Conservation (phyloP, 1,140 invertebrate genomes). For the Aplysia californica region DNA sequence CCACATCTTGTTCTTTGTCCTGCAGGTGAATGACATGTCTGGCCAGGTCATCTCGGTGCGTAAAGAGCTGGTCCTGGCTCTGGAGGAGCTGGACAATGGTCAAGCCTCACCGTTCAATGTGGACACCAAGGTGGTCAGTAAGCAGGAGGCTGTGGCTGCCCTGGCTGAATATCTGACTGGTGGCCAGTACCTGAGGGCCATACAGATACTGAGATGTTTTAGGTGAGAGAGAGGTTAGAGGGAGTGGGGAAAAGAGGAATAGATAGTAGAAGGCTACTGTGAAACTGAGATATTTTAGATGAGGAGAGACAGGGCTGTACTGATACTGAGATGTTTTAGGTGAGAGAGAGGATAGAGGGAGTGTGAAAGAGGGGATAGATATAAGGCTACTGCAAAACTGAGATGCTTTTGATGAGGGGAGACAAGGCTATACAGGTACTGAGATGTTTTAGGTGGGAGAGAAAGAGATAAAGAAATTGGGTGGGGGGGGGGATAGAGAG, state of each 20-base stretch:
- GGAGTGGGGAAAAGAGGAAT: too few species aligned
- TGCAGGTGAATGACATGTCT: constrained; percentile 65
- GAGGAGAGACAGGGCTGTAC: constrained; percentile 70
- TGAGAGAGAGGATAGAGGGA: too few species aligned
- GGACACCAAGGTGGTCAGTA: constrained; percentile 60
- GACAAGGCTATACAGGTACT: constrained; percentile 74
- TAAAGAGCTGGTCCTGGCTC: constrained; percentile 58
- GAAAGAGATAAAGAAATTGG: neutral
- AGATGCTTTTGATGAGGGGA: neutral
- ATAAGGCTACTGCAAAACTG: neutral
- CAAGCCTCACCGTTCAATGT: constrained; percentile 69
- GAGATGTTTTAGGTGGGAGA: constrained; percentile 67
- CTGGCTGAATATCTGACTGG: constrained; percentile 75
- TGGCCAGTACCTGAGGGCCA: constrained; percentile 75
- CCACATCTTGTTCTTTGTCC: neutral
- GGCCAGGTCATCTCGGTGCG: constrained; percentile 60
- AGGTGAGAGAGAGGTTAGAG: too few species aligned
- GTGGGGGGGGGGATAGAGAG: too few species aligned
- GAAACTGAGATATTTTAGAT: neutral
- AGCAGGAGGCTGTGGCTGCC: constrained; percentile 72
- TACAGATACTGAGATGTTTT: constrained; percentile 74
- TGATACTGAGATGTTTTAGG: constrained; percentile 72
- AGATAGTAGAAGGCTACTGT: neutral
- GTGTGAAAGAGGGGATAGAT: too few species aligned
- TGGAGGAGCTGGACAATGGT: constrained; percentile 66